phyloP scores from a whole-genome alignment of 35 echinoderm and acorn worm genomes.

The Diadema setosum region DNA sequence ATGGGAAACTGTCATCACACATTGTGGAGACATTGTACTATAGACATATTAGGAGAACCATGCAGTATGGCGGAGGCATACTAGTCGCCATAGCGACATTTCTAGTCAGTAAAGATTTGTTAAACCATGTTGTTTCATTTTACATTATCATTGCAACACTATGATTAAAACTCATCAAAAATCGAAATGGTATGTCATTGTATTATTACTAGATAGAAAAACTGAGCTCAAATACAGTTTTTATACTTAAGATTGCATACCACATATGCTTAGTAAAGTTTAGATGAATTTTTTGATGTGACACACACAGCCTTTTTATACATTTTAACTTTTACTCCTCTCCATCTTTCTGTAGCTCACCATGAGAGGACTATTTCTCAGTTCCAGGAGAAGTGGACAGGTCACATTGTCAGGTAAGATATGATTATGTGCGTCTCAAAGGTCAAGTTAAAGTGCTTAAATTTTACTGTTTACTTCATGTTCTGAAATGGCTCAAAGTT shows the following conservation, averaged over 20 bases:
- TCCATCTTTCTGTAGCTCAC: not conserved
- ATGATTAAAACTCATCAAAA: not conserved
- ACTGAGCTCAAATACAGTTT: not conserved
- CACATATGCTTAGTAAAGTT: not conserved
- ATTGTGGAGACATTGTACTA: too few relatives aligned
- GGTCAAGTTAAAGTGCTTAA: too few relatives aligned
- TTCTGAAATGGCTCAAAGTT: too few relatives aligned
- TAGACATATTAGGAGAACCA: too few relatives aligned
- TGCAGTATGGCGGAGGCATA: too few relatives aligned
- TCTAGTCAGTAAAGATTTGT: too few relatives aligned
- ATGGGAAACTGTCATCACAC: too few relatives aligned
- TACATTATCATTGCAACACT: too few relatives aligned
- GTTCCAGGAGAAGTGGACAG: slow-evolving; percentile 27
- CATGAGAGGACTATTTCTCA: slow-evolving; percentile 6
- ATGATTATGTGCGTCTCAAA: too few relatives aligned
- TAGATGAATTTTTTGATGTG: not conserved
- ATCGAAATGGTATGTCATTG: not conserved
- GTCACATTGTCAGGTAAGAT: slow-evolving; percentile 22
- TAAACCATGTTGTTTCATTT: too few relatives aligned
- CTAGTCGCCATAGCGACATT: too few relatives aligned
- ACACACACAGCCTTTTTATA: not conserved
- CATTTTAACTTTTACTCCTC: not conserved
- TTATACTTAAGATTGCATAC: not conserved
- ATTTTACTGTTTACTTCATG: too few relatives aligned
- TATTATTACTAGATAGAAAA: not conserved